Conservation (phyloP, 2,797 vertebrate genomes). For the Ambastaia sidthimunki region DNA sequence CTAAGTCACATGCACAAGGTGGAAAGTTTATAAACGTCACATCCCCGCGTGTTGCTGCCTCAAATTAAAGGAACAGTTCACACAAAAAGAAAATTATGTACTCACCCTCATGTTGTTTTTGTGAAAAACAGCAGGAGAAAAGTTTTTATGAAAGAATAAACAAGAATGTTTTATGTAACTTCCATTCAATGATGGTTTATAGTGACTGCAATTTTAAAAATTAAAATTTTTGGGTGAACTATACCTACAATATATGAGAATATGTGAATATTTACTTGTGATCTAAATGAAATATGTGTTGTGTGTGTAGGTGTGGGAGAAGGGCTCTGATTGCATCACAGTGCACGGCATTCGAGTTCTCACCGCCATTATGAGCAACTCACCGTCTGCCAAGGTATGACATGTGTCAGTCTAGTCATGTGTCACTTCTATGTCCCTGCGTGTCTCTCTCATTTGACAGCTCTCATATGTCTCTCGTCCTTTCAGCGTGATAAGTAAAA, state of each 20-base stretch:
- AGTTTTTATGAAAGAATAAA: too few species aligned
- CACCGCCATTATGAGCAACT: slow-evolving; percentile 94
- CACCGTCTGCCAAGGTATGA: slow-evolving; percentile 91
- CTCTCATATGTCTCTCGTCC: neutral
- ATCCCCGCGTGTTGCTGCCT: neutral
- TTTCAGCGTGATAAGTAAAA: slow-evolving; percentile 31
- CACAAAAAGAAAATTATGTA: neutral
- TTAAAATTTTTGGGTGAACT: neutral
- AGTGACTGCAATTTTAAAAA: neutral
- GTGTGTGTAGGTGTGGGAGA: slow-evolving; percentile 78
- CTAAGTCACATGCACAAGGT: neutral
- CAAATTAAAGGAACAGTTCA: neutral
- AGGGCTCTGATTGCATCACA: slow-evolving; percentile 85
- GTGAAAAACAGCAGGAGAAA: too few species aligned
- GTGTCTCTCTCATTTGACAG: neutral
- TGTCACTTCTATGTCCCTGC: slow-evolving; percentile 14
- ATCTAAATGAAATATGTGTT: slow-evolving; percentile 37
- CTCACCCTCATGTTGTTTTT: too few species aligned
- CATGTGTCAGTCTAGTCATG: neutral
- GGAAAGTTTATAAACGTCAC: neutral
- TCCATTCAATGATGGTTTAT: neutral
- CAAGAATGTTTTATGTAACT: too few species aligned
- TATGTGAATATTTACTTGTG: neutral
- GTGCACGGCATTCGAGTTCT: slow-evolving; percentile 92
- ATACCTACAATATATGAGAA: neutral